These are phyloP conservation scores for Etheostoma spectabile DNA, from an alignment of 2,113 vertebrate species.

Conservation along the genomic window DNA sequence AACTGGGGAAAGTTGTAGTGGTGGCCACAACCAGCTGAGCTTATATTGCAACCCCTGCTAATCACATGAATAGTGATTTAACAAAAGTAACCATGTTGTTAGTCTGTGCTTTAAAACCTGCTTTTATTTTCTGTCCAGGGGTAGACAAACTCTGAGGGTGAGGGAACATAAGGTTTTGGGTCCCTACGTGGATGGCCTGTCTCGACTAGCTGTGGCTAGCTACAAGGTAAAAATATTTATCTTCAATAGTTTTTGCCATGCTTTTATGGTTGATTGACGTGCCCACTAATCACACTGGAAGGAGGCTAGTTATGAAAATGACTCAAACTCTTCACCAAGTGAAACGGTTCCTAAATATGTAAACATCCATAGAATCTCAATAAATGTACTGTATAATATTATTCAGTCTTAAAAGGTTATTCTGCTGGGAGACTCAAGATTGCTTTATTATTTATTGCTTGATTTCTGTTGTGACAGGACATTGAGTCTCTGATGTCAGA, in stretches of 20 bases:
- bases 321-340: not conserved
- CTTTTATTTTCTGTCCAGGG: slow-evolving; percentile 80
- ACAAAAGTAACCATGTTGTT: slow-evolving; percentile 2
- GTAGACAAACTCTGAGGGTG: slow-evolving; percentile 93
- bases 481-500: slow-evolving; percentile 98
- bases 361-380: not conserved
- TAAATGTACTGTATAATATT: not conserved
- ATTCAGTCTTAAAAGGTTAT: not conserved
- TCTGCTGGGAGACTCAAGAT: not conserved
- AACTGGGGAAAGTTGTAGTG: not conserved
- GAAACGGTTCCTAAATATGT: not conserved
- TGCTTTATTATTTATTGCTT: not conserved
- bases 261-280: not conserved
- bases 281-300: not conserved
- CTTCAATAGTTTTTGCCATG: not conserved
- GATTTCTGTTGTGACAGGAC: slow-evolving; percentile 82
- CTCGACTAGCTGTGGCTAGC: slow-evolving; percentile 93
- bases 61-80: not conserved
- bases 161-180: slow-evolving; percentile 97
- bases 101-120: slow-evolving; percentile 15
- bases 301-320: not conserved
- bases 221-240: slow-evolving; percentile 90
- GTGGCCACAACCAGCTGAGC: slow-evolving; percentile 1
- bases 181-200: slow-evolving; percentile 96
- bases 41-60: not conserved